phyloP scores from a whole-genome alignment of 2,797 vertebrate genomes.

The Eulemur coronatus region DNA sequence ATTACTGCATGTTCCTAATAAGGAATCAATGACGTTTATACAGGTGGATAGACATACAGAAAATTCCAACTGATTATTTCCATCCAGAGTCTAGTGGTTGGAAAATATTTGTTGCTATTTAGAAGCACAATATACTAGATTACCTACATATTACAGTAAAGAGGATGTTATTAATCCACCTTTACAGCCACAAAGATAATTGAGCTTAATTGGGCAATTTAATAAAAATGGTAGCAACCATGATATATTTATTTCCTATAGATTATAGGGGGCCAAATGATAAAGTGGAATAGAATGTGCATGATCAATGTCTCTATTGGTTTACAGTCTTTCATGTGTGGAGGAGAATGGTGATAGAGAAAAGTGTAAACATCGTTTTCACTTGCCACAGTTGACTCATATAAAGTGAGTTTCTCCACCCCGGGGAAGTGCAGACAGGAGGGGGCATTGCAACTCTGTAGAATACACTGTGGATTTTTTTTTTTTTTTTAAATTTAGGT shows the following conservation, averaged over 20 bases:
- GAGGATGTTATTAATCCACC: neutral
- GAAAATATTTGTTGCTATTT: neutral
- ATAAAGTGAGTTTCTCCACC: neutral
- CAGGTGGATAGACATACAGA: neutral
- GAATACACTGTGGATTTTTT: neutral
- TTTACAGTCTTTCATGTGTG: neutral
- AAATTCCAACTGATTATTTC: neutral
- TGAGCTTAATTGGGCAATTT: neutral
- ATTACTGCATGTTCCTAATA: neutral
- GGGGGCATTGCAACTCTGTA: conserved; percentile 38
- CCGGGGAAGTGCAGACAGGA: conserved; percentile 49
- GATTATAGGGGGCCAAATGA: neutral
- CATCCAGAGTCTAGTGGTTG: neutral
- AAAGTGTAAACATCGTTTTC: neutral
- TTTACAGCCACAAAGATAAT: conserved; percentile 1
- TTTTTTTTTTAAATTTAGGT: neutral
- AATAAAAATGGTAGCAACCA: neutral
- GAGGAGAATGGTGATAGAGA: neutral
- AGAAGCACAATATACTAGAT: neutral
- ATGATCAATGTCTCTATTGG: neutral
- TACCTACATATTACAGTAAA: neutral
- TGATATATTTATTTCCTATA: neutral
- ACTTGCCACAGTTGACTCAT: neutral
- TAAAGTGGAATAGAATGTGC: neutral
- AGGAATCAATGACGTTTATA: neutral